Conservation (phyloP, 2,113 vertebrate genomes). For the Dipodomys spectabilis region DNA sequence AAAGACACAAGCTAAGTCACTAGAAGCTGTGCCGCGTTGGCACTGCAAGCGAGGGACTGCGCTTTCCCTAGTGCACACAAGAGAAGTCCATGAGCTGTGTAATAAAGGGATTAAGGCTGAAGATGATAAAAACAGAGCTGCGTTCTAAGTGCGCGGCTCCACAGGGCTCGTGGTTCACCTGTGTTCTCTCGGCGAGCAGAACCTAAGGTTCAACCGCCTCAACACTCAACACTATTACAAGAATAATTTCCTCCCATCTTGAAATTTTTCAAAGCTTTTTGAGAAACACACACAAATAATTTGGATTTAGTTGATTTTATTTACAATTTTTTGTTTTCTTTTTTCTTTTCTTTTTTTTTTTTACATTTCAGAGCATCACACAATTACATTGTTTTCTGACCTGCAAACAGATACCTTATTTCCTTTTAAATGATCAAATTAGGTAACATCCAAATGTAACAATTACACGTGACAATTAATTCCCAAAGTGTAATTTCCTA, state of each 20-base stretch:
- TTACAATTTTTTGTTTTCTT: constrained; percentile 84
- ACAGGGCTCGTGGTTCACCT: too few relatives aligned
- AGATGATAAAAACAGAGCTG: constrained; percentile 45
- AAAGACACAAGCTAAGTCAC: constrained; percentile 42
- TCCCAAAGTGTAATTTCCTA: constrained; percentile 92
- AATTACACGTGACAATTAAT: constrained; percentile 92
- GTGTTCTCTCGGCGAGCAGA: too few relatives aligned
- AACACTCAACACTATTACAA: constrained; percentile 77
- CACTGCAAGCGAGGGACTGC: too few relatives aligned
- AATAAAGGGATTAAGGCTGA: constrained; percentile 56
- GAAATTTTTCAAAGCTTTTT: constrained; percentile 89
- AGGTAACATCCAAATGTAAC: constrained; percentile 91
- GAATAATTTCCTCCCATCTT: constrained; percentile 81
- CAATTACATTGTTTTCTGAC: constrained; percentile 96
- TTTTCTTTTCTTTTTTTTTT: constrained; percentile 81
- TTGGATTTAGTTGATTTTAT: constrained; percentile 93
- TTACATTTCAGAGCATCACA: constrained; percentile 92
- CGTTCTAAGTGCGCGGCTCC: neutral
- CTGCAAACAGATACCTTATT: constrained; percentile 98
- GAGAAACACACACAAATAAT: constrained; percentile 93
- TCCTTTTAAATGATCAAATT: constrained; percentile 87
- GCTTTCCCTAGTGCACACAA: too few relatives aligned
- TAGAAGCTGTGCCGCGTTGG: constrained; percentile 39
- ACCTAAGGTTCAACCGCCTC: too few relatives aligned
- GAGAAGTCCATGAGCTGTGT: neutral